Conservation (phyloP, 2,888 invertebrate species). For the Macropis europaea region DNA sequence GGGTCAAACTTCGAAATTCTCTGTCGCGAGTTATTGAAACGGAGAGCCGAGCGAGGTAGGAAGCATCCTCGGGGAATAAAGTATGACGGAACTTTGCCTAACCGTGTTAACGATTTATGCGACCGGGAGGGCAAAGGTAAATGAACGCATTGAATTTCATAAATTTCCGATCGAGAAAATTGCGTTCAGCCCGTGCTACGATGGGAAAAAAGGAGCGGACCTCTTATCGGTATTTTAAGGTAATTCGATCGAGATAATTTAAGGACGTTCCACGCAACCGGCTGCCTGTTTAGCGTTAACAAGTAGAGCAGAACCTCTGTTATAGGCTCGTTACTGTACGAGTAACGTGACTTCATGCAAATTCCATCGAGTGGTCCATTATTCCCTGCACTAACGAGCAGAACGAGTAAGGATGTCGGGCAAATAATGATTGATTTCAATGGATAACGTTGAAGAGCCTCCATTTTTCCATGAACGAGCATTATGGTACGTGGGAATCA, state of each 20-base stretch:
- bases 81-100: too few relatives aligned
- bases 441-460: not conserved
- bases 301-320: constrained; percentile 1
- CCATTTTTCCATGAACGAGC: not conserved
- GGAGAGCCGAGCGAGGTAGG: not conserved
- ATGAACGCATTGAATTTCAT: not conserved
- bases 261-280: not conserved
- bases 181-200: not conserved
- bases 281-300: constrained; percentile 12
- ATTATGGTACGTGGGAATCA: too few relatives aligned
- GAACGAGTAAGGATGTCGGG: not conserved
- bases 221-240: not conserved
- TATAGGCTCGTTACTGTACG: not conserved
- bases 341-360: constrained; percentile 3
- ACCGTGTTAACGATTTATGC: not conserved
- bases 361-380: constrained; percentile 11
- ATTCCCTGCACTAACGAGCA: constrained; percentile 17
- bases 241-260: constrained; percentile 25
- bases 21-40: not conserved
- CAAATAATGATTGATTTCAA: not conserved
- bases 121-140: too few relatives aligned
- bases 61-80: not conserved
- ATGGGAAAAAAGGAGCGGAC: not conserved
- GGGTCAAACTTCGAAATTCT: not conserved
- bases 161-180: not conserved